phyloP scores from a whole-genome alignment of 1,140 invertebrate genomes.

The Oryctes rhinoceros region DNA sequence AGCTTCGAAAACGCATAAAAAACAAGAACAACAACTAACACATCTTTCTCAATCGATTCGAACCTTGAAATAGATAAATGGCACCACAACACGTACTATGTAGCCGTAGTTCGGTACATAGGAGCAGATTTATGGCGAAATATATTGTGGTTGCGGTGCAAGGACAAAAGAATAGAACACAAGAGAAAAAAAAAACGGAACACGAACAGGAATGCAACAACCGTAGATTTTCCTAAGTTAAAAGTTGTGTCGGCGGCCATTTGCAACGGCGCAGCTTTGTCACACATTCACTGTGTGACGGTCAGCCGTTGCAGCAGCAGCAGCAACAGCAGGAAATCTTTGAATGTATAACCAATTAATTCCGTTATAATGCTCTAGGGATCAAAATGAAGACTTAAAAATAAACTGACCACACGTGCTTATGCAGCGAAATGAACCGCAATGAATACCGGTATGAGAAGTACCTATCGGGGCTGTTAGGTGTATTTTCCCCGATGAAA shows the following conservation, averaged over 20 bases:
- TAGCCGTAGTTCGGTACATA: background rate
- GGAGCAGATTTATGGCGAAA: background rate
- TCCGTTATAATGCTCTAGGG: slow-evolving; percentile 33
- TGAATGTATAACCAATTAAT: slow-evolving; percentile 13
- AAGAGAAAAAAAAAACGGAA: background rate
- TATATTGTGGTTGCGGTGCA: slow-evolving; percentile 32
- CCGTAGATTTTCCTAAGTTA: slow-evolving; percentile 28
- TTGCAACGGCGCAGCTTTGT: slow-evolving; percentile 18
- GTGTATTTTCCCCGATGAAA: slow-evolving; percentile 16
- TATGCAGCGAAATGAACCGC: slow-evolving; percentile 13
- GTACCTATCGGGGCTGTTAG: background rate
- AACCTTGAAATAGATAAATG: slow-evolving; percentile 35
- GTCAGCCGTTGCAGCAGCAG: background rate
- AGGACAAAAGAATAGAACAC: background rate
- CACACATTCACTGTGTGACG: slow-evolving; percentile 31
- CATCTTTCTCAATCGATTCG: slow-evolving; percentile 22
- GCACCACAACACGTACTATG: background rate
- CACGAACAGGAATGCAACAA: slow-evolving; percentile 3
- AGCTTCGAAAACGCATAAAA: slow-evolving; percentile 21
- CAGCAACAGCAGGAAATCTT: slow-evolving; percentile 10
- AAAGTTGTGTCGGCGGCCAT: slow-evolving; percentile 31
- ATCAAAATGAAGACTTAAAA: slow-evolving; percentile 35
- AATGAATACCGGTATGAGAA: background rate
- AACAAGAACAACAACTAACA: slow-evolving; percentile 6
- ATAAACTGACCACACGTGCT: slow-evolving; percentile 28